phyloP scores from a whole-genome alignment of 2,113 vertebrate species.

The Progne subis region DNA sequence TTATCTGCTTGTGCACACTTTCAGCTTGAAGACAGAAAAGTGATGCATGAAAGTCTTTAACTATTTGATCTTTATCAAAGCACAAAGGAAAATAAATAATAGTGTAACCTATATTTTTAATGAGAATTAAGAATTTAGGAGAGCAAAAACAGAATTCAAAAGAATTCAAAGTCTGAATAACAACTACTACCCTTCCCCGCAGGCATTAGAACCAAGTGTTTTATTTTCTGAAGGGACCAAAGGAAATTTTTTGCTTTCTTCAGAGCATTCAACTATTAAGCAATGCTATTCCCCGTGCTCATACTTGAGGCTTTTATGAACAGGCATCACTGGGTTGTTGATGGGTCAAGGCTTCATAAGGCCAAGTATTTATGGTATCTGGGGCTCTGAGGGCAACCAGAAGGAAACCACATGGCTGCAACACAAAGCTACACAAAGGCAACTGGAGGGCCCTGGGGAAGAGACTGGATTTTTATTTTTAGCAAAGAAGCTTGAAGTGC shows the following conservation, averaged over 20 bases:
- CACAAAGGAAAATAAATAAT: background rate
- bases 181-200: background rate
- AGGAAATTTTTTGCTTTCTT: background rate
- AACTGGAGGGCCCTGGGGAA: background rate
- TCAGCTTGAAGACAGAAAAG: background rate
- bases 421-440: background rate
- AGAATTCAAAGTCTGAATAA: background rate
- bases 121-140: background rate
- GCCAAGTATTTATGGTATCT: conserved; percentile 29
- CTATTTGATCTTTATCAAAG: background rate
- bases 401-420: conserved; percentile 24
- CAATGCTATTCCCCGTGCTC: background rate
- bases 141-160: background rate
- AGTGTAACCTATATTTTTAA: background rate
- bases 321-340: background rate
- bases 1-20: background rate
- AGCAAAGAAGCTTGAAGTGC: background rate
- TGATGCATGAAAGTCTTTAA: background rate
- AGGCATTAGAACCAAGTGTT: background rate
- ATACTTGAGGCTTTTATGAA: background rate
- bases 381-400: conserved; percentile 2
- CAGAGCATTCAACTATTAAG: background rate
- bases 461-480: background rate
- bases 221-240: background rate
- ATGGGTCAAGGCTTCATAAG: background rate